Evolutionary conservation across 2,888 invertebrate species (phyloP).

Genomic region (Leucophenga maculata): DNA sequence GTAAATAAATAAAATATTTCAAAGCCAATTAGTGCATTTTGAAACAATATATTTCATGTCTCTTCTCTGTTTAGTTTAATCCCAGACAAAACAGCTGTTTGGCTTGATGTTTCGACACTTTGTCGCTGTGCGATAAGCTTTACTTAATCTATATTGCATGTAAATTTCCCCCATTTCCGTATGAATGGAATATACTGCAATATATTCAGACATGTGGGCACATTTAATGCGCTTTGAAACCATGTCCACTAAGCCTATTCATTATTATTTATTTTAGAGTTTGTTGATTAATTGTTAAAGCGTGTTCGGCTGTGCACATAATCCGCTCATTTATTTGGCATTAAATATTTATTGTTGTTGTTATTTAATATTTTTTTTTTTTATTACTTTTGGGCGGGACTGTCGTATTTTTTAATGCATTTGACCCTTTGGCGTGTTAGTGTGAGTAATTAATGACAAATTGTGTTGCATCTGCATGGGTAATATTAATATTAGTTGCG

Average conservation of each 20-base stretch:
- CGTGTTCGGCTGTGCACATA: constrained; percentile 9
- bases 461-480: not conserved
- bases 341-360: not conserved
- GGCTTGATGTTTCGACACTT: constrained; percentile 10
- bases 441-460: constrained; percentile 4
- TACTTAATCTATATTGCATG: constrained; percentile 10
- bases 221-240: not conserved
- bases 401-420: not conserved
- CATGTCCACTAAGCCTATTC: not conserved
- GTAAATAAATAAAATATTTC: not conserved
- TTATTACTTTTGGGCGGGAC: not conserved
- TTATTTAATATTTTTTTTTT: not conserved
- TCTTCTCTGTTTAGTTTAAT: too few relatives aligned
- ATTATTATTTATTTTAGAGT: constrained; percentile 9
- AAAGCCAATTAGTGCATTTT: not conserved
- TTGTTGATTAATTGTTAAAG: constrained; percentile 16
- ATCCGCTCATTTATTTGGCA: not conserved
- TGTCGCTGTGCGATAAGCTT: constrained; percentile 18
- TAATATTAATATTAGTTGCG: too few relatives aligned
- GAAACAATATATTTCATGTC: too few relatives aligned
- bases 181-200: not conserved
- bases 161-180: constrained; percentile 10
- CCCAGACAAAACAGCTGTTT: constrained; percentile 3
- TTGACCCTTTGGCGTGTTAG: too few relatives aligned
- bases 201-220: constrained; percentile 6